Evolutionary conservation across 2,797 vertebrate genomes (phyloP), one percentile per base, ranked within the genome.

Genomic region (Ctenochaetus hawaiiensis): DNA sequence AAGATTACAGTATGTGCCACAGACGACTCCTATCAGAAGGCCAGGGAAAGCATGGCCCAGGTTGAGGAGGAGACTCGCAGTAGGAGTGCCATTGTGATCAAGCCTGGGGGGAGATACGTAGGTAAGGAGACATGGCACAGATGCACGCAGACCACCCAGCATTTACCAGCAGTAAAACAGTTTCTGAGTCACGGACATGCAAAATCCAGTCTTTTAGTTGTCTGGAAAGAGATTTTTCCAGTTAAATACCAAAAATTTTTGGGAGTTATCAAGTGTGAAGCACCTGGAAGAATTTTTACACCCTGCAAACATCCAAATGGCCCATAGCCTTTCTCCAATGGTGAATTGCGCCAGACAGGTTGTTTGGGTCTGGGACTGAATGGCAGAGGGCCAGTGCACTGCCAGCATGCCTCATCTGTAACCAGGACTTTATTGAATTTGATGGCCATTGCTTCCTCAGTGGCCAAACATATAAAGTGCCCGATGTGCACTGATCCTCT

Each of bases 1-100:
- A 99, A 99, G 90, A 97, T 99, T 92, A 99, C 98, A 0, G 97
- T 99, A 80, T 97, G 97, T 3, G 98, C 98, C 83, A 99, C 98
- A 0, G 98, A 99, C 0, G 98, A 99, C 83, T 99, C 98, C 49
- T 99, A 99, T 93, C 97, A 99, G 94, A 98, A 99, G 91, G 98
- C 98, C 1, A 95, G 97, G 77, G 96, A 99, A 78, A 99, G 95
- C 94, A 98, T 99, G 98, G 97, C 98, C 0, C 97, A 97, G 93
- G 98, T 96, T 0, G 98, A 99, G 92, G 98, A 99, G 94, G 98
- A 99, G 93, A 98, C 97, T 0, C 97, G 98, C 57, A 99, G 98
- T 83, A 95, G 98, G 2, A 95, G 96, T 0, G 97, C 98, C 59
- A 99, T 99, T 0, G 97, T 99, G 92, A 99, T 99, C 86, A 99